Evolutionary conservation across 2,113 vertebrate species (phyloP), one percentile per base, ranked within the genome.

Genomic region (Salvelinus namaycush): DNA sequence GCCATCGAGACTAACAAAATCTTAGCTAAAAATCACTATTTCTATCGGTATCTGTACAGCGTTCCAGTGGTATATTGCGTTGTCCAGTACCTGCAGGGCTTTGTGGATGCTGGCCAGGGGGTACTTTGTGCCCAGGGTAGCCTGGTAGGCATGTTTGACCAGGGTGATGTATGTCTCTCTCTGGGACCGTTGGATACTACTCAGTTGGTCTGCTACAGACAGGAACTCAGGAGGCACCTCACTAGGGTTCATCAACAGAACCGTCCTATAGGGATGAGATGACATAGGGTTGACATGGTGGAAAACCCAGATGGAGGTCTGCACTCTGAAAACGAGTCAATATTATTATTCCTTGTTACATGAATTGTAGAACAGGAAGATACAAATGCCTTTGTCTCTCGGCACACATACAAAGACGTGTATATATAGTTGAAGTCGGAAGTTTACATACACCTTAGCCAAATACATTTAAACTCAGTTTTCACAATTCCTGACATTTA

Each of bases 111-210:
- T 77, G 0, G 76, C 83, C n/a, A 96, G 90, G 54, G 96, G 91
- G 0, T 94, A 96, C 79, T 79, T 80, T 79, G 93, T 85, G 48
- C 97, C 96, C 0, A 98, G 94, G 59, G 82, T 92, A 68, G 96
- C 94, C 92, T 99, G 97, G 90, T 95, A 97, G 81, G 95, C 93
- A 0, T 98, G 97, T 80, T 97, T 89, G 26, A 98, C 94, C 75
- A 99, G 93, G 14, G 91, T 92, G 76, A 93, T 39, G 68, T 92
- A 94, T 1, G 88, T 89, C 16, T 93, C 79, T 1, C 70, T 90
- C 57, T 91, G 93, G 0, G 96, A 92, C 57, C 91, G 90, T 59
- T 91, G 87, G 0, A 93, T 77, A 6, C 75, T 0, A 5, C 95
- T 95, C 79, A 99, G 93, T 90, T 93, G 93, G 83, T 96, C 85